Evolutionary conservation across 2,113 vertebrate genomes (phyloP), one percentile per base, ranked within the genome.

Genomic region (Nannospalax galili): DNA sequence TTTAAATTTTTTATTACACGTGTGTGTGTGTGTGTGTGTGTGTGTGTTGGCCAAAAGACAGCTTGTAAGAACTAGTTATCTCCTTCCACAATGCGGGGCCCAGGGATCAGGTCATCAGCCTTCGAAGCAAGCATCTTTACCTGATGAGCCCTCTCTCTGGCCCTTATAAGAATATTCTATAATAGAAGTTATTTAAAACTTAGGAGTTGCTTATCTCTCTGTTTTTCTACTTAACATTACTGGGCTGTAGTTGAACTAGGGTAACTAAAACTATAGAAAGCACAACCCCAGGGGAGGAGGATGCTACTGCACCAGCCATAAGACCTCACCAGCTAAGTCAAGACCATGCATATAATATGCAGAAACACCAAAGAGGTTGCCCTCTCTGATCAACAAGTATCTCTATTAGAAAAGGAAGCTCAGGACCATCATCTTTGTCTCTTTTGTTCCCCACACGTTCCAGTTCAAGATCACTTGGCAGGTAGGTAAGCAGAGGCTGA

Each of bases 371-470:
- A 62, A 40, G 17, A 73, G 7, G 17, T 12, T 3, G 28, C 7
- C 37, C 52, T 3, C 6, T 4, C 1, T 37, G 58, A 75, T 5
- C 15, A 22, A 10, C 40, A 69, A 14, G 15, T 24, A 14, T 28
- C 28, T 52, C 24, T 30, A 1, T 1, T 3, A 17, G 42, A 35
- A 48, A 0, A 10, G 2, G 20, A 84, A 45, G 2, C 2, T 2
- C 64, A 67, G 56, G 45, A n/a, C 42, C 45, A 8, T 0, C 0
- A 1, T 11, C 52, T 10, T 1, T 22, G 32, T 24, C 4, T n/a
- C n/a, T 30, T 48, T 28, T 17, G 42, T n/a, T 65, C 48, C 37
- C 74, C 37, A 37, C 0, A 1, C 24, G 9, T 81, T 69, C 70
- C 26, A 24, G 48, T 12, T 82, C 48, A 26, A 58, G 70, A 15